Evolutionary conservation across 2,888 invertebrate species (phyloP).

Genomic region (Macaria notata): DNA sequence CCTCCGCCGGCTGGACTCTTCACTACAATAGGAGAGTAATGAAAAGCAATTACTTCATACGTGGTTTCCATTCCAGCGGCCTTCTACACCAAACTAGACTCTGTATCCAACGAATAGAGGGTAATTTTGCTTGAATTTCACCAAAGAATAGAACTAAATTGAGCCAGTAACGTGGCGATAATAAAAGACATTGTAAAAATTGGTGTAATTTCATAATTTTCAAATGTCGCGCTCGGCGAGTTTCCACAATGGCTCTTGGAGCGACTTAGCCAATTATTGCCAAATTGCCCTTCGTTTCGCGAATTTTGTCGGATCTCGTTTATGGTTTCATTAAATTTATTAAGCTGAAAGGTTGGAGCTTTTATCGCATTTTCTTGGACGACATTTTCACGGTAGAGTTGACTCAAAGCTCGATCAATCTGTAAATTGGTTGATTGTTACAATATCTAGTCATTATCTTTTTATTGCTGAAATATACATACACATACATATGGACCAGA

Average conservation of each 20-base stretch:
- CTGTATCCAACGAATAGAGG: slow-evolving; percentile 36
- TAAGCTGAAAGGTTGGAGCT: slow-evolving; percentile 7
- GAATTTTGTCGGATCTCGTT: slow-evolving; percentile 11
- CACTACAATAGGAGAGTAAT: slow-evolving; percentile 74
- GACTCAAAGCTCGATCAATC: background rate
- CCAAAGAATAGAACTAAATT: slow-evolving; percentile 75
- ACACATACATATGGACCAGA: too few relatives aligned
- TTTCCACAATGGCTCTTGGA: slow-evolving; percentile 25
- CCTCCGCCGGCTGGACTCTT: slow-evolving; percentile 43
- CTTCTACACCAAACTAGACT: slow-evolving; percentile 37
- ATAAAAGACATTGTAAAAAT: slow-evolving; percentile 77
- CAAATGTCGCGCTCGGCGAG: slow-evolving; percentile 39
- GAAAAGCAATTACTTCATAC: slow-evolving; percentile 81
- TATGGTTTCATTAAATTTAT: slow-evolving; percentile 15
- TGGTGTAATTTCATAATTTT: slow-evolving; percentile 77
- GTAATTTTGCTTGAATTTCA: slow-evolving; percentile 32
- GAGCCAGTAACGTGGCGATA: slow-evolving; percentile 70
- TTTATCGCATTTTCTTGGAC: slow-evolving; percentile 1
- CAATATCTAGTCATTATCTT: too few relatives aligned
- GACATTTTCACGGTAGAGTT: background rate
- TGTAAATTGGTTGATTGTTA: too few relatives aligned
- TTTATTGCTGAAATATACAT: too few relatives aligned
- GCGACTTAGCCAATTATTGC: slow-evolving; percentile 24
- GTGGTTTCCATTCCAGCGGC: slow-evolving; percentile 62
- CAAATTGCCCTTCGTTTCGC: slow-evolving; percentile 26